Conservation (phyloP, 1,140 invertebrate genomes). For the Cardiocondyla obscurior region DNA sequence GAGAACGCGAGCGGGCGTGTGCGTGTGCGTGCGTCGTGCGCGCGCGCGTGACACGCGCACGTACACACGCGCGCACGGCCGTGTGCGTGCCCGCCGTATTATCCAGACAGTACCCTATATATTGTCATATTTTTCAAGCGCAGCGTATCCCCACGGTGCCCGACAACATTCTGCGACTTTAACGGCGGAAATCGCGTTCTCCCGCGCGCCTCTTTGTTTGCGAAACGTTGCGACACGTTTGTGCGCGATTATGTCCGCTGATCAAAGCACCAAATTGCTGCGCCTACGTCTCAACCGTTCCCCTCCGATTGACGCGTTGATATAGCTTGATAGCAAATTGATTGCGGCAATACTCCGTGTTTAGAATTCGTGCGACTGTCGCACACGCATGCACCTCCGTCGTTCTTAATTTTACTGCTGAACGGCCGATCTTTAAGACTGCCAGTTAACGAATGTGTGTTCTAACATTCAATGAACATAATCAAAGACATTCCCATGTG, state of each 20-base stretch:
- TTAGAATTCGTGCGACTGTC: not conserved
- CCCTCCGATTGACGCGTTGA: not conserved
- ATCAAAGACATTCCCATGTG: not conserved
- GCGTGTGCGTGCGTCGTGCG: conserved; percentile 14
- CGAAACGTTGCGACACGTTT: not conserved
- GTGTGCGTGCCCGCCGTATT: not conserved
- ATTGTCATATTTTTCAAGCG: conserved; percentile 67
- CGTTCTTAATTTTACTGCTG: not conserved
- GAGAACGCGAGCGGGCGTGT: no score
- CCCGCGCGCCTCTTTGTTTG: not conserved
- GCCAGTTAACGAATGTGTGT: not conserved
- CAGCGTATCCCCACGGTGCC: conserved; percentile 57
- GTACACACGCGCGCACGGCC: not conserved
- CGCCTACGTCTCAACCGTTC: not conserved
- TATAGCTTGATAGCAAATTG: conserved; percentile 7
- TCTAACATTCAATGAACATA: not conserved
- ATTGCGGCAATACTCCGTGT: not conserved
- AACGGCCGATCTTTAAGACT: not conserved
- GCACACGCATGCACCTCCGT: not conserved
- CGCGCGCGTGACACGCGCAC: not conserved
- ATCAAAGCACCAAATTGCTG: conserved; percentile 7
- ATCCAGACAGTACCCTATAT: conserved; percentile 55
- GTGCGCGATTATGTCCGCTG: not conserved
- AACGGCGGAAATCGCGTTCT: conserved; percentile 45
- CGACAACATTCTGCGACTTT: conserved; percentile 64